Evolutionary conservation across 2,888 invertebrate genomes (phyloP), one percentile per base, ranked within the genome.

Genomic region (Microplitis manilae): DNA sequence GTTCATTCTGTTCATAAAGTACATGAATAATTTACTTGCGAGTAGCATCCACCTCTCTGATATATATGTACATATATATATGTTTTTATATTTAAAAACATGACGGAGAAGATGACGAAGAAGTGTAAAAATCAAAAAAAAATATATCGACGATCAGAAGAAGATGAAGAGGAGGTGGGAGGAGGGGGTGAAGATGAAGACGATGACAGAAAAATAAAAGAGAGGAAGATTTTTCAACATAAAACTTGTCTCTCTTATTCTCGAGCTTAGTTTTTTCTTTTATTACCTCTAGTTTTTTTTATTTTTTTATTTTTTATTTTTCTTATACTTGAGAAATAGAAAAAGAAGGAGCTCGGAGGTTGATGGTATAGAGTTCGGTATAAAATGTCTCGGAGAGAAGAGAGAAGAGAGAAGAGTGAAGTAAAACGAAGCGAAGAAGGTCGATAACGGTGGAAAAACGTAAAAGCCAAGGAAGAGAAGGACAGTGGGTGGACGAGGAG

Each of bases 381-480:
- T 30, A 85, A 87, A 85, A 83, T 82, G 82, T 81, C 82, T 82
- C 79, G 67, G 84, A 84, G 83, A 81, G 84, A 84, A 80, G 79
- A 84, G 83, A 81, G 84, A 84, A 80, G 79, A 79, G 83, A 73
- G 75, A 67, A 68, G 73, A 76, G 77, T 50, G 8, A 13, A 41
- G 41, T 41, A 41, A 41, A 41, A 9, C 41, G 77, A 17, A 64
- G 61, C 68, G 41, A 59, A 73, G 85, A 87, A 88, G 86, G 88
- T 89, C 89, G 88, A 89, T 89, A 89, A 88, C 86, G 88, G 84
- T 81, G 87, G 86, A 87, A 88, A 88, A 89, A 87, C 86, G 87
- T 86, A 85, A 86, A 88, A 86, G 85, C 83, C 84, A 83, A 80
- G 81, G 80, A 80, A 79, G 75, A 73, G 79, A 70, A 82, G 81